Evolutionary conservation across 2,888 invertebrate species (phyloP).

Genomic region (Hypomecis punctinalis): DNA sequence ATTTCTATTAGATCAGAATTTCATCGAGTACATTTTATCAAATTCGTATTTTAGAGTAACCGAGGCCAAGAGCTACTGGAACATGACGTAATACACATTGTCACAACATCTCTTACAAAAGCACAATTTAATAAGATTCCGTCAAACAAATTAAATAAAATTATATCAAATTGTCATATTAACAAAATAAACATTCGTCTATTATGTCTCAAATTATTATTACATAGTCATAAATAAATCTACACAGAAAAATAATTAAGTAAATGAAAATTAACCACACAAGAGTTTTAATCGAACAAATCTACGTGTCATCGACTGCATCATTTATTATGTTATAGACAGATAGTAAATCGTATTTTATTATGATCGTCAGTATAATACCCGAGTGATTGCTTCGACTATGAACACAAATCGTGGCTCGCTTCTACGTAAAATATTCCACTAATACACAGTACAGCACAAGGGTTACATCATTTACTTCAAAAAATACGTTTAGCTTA

Average conservation of each 20-base stretch:
- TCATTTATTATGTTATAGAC: slow-evolving; percentile 58
- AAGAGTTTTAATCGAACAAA: slow-evolving; percentile 62
- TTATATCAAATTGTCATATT: slow-evolving; percentile 63
- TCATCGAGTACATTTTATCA: slow-evolving; percentile 36
- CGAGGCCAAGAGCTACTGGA: slow-evolving; percentile 44
- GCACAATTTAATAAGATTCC: slow-evolving; percentile 52
- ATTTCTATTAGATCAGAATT: slow-evolving; percentile 35
- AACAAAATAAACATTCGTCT: slow-evolving; percentile 68
- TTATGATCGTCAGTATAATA: slow-evolving; percentile 71
- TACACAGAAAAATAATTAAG: slow-evolving; percentile 69
- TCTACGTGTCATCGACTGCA: slow-evolving; percentile 62
- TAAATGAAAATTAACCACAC: slow-evolving; percentile 75
- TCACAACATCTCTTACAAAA: slow-evolving; percentile 61
- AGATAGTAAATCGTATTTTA: slow-evolving; percentile 66
- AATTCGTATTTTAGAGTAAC: slow-evolving; percentile 34
- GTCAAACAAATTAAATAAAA: slow-evolving; percentile 50
- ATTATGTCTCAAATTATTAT: slow-evolving; percentile 79
- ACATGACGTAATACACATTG: slow-evolving; percentile 44
- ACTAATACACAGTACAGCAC: slow-evolving; percentile 72
- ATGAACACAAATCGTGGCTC: slow-evolving; percentile 83
- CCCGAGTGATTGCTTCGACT: slow-evolving; percentile 74
- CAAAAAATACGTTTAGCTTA: slow-evolving; percentile 68
- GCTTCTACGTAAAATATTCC: slow-evolving; percentile 69
- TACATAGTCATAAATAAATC: slow-evolving; percentile 61
- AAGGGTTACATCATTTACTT: slow-evolving; percentile 65